Evolutionary conservation across 1,140 invertebrate genomes (phyloP).

Genomic region (Eumeta japonica): DNA sequence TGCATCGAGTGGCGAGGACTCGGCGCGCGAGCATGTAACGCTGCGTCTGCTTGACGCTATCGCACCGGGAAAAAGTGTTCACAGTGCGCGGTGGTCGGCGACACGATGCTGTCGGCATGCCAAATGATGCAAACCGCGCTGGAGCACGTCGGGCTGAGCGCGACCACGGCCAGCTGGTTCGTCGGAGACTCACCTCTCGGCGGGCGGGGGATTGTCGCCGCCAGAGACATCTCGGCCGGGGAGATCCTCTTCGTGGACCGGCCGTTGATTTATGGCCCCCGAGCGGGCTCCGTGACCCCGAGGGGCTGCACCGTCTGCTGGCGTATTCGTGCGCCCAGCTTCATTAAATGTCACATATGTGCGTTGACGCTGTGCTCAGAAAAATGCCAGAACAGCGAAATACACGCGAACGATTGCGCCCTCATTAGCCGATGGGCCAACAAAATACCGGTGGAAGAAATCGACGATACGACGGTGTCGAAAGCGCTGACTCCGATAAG

Average conservation of each 20-base stretch:
- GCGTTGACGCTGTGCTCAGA: slow-evolving; percentile 61
- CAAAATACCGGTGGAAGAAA: slow-evolving; percentile 49
- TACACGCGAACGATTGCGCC: slow-evolving; percentile 62
- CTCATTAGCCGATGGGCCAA: slow-evolving; percentile 57
- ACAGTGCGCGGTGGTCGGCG: slow-evolving; percentile 36
- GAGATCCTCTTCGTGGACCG: slow-evolving; percentile 69
- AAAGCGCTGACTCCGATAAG: slow-evolving; percentile 62
- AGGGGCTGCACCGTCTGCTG: slow-evolving; percentile 61
- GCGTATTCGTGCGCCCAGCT: slow-evolving; percentile 42
- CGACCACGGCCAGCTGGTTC: slow-evolving; percentile 31
- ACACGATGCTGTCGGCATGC: slow-evolving; percentile 48
- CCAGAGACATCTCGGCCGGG: slow-evolving; percentile 60
- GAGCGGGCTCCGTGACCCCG: slow-evolving; percentile 41
- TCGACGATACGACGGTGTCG: slow-evolving; percentile 50
- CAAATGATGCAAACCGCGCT: slow-evolving; percentile 47
- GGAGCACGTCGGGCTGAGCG: slow-evolving; percentile 29
- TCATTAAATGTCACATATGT: slow-evolving; percentile 59
- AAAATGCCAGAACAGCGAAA: slow-evolving; percentile 54
- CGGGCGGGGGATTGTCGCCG: slow-evolving; percentile 68
- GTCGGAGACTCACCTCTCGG: slow-evolving; percentile 58
- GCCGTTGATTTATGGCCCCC: slow-evolving; percentile 66
- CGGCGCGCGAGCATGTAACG: no score
- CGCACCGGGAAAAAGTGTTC: no score
- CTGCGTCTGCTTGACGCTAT: no score
- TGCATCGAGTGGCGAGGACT: no score